Evolutionary conservation across 2,797 vertebrate genomes (phyloP).

Genomic region (Glyptemys insculpta): DNA sequence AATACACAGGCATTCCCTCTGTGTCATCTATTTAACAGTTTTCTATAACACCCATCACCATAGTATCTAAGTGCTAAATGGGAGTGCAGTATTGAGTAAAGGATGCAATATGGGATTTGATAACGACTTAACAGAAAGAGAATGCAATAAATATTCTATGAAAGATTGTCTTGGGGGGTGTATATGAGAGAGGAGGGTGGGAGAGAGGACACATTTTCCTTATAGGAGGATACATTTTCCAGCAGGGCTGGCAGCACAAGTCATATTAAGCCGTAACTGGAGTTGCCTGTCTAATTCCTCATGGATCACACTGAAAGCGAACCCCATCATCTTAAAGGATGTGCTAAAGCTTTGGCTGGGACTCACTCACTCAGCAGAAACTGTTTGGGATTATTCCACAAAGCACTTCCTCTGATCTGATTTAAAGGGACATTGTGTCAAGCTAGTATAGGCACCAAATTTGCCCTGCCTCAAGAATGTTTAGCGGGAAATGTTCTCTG

Average conservation of each 20-base stretch:
- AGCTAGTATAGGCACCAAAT: constrained; percentile 22
- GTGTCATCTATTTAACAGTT: not conserved
- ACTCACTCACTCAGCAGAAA: constrained; percentile 78
- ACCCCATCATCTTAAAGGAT: constrained; percentile 73
- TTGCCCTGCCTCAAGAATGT: not conserved
- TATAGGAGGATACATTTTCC: constrained; percentile 53
- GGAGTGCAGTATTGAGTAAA: not conserved
- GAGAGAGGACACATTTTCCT: constrained; percentile 43
- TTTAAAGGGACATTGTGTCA: constrained; percentile 63
- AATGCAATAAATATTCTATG: constrained; percentile 40
- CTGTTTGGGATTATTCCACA: constrained; percentile 66
- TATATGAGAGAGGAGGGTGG: not conserved
- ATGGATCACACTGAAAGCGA: constrained; percentile 67
- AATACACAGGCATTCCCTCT: not conserved
- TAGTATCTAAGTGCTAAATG: not conserved
- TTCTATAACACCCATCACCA: constrained; percentile 6
- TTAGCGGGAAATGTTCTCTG: constrained; percentile 26
- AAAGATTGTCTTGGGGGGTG: constrained; percentile 14
- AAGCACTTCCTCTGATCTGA: constrained; percentile 63
- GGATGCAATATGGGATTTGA: constrained; percentile 48
- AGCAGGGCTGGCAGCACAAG: constrained; percentile 62
- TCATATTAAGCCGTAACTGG: constrained; percentile 67
- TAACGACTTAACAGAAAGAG: constrained; percentile 42
- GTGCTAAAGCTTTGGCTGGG: constrained; percentile 73
- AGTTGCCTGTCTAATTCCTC: constrained; percentile 72